Conservation (phyloP, 2,113 vertebrate genomes). For the Odontesthes bonariensis region DNA sequence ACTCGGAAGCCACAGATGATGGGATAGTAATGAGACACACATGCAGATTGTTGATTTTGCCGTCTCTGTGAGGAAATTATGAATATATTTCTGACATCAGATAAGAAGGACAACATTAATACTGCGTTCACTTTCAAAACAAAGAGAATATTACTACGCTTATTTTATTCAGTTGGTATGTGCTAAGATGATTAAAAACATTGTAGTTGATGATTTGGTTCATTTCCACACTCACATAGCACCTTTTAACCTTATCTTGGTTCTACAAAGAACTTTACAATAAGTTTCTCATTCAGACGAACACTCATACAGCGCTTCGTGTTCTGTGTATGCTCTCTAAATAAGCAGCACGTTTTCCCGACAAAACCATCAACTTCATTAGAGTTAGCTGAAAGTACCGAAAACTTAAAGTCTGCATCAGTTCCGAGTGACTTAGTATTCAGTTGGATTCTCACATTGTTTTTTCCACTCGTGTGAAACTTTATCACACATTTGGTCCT, state of each 20-base stretch:
- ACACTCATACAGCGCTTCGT: no score
- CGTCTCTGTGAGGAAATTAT: neutral
- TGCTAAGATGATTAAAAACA: no score
- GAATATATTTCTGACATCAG: neutral
- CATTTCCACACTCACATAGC: no score
- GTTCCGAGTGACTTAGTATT: neutral
- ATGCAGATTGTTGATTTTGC: neutral
- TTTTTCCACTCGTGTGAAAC: constrained; percentile 37
- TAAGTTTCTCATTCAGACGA: no score
- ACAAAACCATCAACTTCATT: no score
- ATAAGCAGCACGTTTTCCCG: no score
- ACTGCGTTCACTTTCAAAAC: neutral
- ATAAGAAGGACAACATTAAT: neutral
- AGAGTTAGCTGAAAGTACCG: no score
- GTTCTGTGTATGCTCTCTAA: no score
- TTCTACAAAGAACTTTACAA: no score
- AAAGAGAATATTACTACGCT: neutral
- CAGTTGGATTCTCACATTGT: constrained; percentile 34
- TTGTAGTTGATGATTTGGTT: no score
- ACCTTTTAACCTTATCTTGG: no score
- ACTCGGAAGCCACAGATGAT: neutral
- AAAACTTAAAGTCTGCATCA: neutral
- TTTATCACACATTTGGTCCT: constrained; percentile 19
- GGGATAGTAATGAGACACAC: neutral
- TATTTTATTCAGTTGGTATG: no score